Conservation (phyloP, 2,113 vertebrate genomes). For the Petrocephalus zakoni region DNA sequence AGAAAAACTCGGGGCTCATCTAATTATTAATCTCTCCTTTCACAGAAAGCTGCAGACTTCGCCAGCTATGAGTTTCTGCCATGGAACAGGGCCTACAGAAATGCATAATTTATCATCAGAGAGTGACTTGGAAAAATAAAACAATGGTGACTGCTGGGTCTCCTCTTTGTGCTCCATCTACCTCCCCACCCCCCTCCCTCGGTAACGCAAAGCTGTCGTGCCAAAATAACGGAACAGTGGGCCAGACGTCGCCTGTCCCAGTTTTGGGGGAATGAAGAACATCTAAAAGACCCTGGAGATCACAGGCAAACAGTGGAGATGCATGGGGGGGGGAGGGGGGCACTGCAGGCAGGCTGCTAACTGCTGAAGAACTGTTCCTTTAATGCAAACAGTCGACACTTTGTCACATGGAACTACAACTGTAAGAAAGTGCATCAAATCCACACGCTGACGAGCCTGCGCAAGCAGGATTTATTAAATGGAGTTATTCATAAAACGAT, state of each 20-base stretch:
- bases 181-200: background rate
- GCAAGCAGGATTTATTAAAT: background rate
- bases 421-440: background rate
- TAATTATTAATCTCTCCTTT: background rate
- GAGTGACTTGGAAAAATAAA: background rate
- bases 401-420: background rate
- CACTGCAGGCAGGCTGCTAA: background rate
- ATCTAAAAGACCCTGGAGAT: background rate
- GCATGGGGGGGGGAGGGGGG: background rate
- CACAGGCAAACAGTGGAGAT: background rate
- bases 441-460: background rate
- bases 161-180: background rate
- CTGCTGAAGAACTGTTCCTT: slow-evolving; percentile 1
- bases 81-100: background rate
- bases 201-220: background rate
- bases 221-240: background rate
- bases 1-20: background rate
- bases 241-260: background rate
- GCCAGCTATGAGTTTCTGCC: background rate
- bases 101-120: background rate
- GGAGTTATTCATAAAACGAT: background rate
- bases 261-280: slow-evolving; percentile 6
- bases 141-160: background rate
- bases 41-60: background rate
- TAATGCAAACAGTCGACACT: background rate